Conservation (phyloP, 2,797 vertebrate species). For the Falco berigora region DNA sequence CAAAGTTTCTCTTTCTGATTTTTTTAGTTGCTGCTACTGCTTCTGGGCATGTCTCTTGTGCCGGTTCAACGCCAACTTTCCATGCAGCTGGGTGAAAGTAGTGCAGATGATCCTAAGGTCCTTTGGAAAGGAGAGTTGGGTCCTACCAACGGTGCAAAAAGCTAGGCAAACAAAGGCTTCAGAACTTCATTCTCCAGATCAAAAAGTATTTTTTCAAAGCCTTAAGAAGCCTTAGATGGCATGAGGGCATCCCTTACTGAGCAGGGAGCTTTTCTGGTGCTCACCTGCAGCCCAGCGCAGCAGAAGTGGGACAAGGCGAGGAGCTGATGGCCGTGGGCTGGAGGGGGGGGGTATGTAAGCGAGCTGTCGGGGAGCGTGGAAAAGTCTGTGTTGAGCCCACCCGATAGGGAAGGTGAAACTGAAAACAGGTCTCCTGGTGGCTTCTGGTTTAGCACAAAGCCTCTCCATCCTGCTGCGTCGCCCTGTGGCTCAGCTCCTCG, state of each 20-base stretch:
- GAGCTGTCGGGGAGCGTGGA: not conserved
- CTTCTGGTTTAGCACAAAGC: not conserved
- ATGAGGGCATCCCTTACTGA: not conserved
- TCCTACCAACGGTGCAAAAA: not conserved
- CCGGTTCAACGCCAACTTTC: not conserved
- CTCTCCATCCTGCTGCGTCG: not conserved
- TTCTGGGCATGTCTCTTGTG: slow-evolving; percentile 43
- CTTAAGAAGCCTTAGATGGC: not conserved
- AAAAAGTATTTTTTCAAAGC: not conserved
- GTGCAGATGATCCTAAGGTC: not conserved
- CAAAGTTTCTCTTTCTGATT: slow-evolving; percentile 70
- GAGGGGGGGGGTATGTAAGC: not conserved
- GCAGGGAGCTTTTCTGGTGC: not conserved
- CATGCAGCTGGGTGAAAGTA: not conserved
- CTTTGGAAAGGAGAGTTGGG: not conserved
- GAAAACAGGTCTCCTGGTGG: not conserved
- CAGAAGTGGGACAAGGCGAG: not conserved
- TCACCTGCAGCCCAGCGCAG: not conserved
- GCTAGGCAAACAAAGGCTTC: not conserved
- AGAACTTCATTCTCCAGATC: not conserved
- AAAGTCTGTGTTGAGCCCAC: not conserved
- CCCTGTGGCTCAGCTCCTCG: not conserved
- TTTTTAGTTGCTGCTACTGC: slow-evolving; percentile 66
- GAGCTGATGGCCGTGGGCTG: not conserved
- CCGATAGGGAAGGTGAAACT: not conserved